Evolutionary conservation across 2,888 invertebrate species (phyloP).

Genomic region (Dinocampus coccinellae): DNA sequence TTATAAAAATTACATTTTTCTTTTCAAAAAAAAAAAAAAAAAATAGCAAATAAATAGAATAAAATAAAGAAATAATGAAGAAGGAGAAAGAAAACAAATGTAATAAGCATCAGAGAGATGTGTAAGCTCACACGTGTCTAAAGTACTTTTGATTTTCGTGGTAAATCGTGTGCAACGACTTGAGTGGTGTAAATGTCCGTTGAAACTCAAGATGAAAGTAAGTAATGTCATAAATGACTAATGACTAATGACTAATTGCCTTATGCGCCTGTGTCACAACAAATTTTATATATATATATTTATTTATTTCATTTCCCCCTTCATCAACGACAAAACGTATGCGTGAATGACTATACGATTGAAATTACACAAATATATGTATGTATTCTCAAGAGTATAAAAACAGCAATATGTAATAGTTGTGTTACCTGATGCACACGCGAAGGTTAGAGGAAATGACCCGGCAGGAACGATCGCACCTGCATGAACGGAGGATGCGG

Average conservation of each 20-base stretch:
- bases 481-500: conserved; percentile 34
- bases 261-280: neutral
- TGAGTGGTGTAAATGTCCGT: neutral
- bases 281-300: neutral
- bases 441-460: conserved; percentile 38
- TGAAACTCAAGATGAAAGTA: conserved; percentile 1
- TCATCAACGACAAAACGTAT: neutral
- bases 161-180: conserved; percentile 29
- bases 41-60: too few relatives aligned
- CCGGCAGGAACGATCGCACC: conserved; percentile 34
- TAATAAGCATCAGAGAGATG: neutral
- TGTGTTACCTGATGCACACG: conserved; percentile 21
- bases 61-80: too few relatives aligned
- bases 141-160: conserved; percentile 32
- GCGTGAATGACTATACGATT: conserved; percentile 12
- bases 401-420: neutral
- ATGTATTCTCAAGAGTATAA: neutral
- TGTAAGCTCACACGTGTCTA: neutral
- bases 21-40: neutral
- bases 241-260: neutral
- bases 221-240: neutral
- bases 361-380: neutral
- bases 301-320: neutral
- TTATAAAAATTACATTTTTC: neutral
- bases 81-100: neutral